These are phyloP conservation scores for Phorcus lineatus DNA, from an alignment of 2,888 invertebrate species.

Conservation along the genomic window DNA sequence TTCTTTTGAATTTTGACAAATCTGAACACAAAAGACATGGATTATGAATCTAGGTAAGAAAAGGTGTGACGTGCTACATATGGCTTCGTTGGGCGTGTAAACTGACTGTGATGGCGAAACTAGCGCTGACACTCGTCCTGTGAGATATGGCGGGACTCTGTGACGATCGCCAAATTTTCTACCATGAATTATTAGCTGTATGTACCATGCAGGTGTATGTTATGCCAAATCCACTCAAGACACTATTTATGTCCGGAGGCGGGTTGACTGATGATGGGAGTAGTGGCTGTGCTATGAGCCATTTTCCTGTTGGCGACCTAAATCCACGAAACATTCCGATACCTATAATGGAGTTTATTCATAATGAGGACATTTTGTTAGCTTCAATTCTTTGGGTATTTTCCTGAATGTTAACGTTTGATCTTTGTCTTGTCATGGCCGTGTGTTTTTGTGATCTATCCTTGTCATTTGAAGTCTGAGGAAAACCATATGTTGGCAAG, in stretches of 20 bases:
- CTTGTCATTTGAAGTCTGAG: slow-evolving; percentile 9
- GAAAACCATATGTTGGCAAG: slow-evolving; percentile 23
- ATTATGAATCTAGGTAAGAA: slow-evolving; percentile 33
- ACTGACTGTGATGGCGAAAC: slow-evolving; percentile 5
- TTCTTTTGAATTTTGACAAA: slow-evolving; percentile 1
- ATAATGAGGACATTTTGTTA: slow-evolving; percentile 13
- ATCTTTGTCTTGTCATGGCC: slow-evolving; percentile 10
- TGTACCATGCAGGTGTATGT: slow-evolving; percentile 3
- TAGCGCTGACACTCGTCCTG: background rate
- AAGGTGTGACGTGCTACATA: slow-evolving; percentile 40
- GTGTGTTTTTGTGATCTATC: background rate
- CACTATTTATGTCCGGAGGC: slow-evolving; percentile 21
- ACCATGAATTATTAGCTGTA: background rate
- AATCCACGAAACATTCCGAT: slow-evolving; percentile 21
- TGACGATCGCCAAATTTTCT: background rate
- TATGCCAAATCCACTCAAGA: background rate
- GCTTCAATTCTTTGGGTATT: background rate
- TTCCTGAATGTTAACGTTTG: background rate
- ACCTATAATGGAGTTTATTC: slow-evolving; percentile 20
- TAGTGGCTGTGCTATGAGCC: slow-evolving; percentile 7
- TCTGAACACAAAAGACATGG: slow-evolving; percentile 5
- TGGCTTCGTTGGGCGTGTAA: slow-evolving; percentile 37
- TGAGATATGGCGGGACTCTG: slow-evolving; percentile 4
- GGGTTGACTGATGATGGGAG: slow-evolving; percentile 4
- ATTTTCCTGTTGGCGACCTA: slow-evolving; percentile 25